Percentiles rank a stretch among this genome's conserved stretches.
Evolutionary conservation across 2,888 invertebrate species (phyloP).

Genomic region (Thymelicus acteon): DNA sequence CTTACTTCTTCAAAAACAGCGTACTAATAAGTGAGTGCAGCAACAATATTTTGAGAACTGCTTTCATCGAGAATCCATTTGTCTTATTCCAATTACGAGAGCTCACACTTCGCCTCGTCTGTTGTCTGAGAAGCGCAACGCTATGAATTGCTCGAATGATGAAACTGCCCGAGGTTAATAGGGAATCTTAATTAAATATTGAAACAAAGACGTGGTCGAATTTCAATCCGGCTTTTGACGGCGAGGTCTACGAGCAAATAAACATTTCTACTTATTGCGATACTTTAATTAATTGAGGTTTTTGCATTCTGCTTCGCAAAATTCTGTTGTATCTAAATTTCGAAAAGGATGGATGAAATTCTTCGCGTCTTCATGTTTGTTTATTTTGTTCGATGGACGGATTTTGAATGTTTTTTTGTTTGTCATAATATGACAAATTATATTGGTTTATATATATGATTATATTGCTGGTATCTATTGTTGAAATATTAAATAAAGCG

Average conservation of each 20-base stretch:
- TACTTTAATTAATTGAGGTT: neutral
- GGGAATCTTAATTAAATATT: slow-evolving; percentile 31
- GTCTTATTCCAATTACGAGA: slow-evolving; percentile 32
- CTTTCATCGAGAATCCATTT: slow-evolving; percentile 25
- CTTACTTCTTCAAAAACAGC: neutral
- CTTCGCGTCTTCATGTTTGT: too few species aligned
- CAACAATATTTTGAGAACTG: slow-evolving; percentile 21
- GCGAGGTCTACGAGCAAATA: neutral
- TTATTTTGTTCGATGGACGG: too few species aligned
- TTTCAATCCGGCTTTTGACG: slow-evolving; percentile 13
- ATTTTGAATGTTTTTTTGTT: too few species aligned
- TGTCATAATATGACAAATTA: too few species aligned
- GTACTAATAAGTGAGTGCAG: slow-evolving; percentile 9
- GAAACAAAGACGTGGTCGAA: slow-evolving; percentile 17
- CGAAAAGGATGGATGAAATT: neutral
- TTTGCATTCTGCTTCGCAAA: neutral
- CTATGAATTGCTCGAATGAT: slow-evolving; percentile 11
- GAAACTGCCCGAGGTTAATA: slow-evolving; percentile 29
- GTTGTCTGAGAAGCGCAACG: slow-evolving; percentile 5
- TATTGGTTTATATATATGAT: too few species aligned
- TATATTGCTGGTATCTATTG: too few species aligned
- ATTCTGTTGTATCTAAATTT: neutral
- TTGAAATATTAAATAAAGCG: too few species aligned
- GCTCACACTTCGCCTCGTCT: slow-evolving; percentile 10
- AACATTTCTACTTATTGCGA: slow-evolving; percentile 5